Base-by-base conservation (phyloP, 2,888 invertebrate genomes). In the Folsomia candida region DNA sequence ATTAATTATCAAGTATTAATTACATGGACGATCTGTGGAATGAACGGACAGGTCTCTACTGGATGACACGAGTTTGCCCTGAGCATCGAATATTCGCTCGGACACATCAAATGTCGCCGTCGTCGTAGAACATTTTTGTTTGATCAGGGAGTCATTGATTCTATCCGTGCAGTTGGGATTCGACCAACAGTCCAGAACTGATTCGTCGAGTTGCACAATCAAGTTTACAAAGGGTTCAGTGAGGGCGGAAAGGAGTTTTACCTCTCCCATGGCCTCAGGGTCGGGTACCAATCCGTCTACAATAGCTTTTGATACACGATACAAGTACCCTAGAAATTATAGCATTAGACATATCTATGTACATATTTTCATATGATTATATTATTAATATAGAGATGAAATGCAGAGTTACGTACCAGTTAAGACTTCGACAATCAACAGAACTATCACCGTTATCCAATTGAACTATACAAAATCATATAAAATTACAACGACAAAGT, bases 371-470 rank as follows among this genome's bases (percentile, higher is more conserved):
- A 24, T 2, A 24, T 25, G 18, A 66, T 2, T n/a, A 27, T 67
- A 18, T 51, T 24, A 66, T 27, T 65, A 25, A n/a, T 51, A 25
- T 18, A 22, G 51, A 25, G 25, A 65, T 6, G n/a, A 18, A 51
- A 22, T 60, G n/a, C 22, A 29, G 27, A n/a, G 27, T 29, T 28
- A n/a, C 26, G 67, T 70, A 80, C 80, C 80, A 47, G 83, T 83
- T 27, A 81, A 75, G 18, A 83, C 81, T 81, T 87, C 87, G 9
- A 86, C 67, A 0, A 85, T 84, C 63, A 87, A 81, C 2, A 87
- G 81, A 1, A 85, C 82, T 27, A 86, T 75, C 29, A 86, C 85
- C 3, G 84, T 81, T 62, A 87, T 81, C 84, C 86, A 85, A 80
- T 87, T 87, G 82, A 86, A 87, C 82, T n/a, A n/a, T n/a, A n/a